phyloP scores from a whole-genome alignment of 2,888 invertebrate genomes.

The Ariolimax columbianus region DNA sequence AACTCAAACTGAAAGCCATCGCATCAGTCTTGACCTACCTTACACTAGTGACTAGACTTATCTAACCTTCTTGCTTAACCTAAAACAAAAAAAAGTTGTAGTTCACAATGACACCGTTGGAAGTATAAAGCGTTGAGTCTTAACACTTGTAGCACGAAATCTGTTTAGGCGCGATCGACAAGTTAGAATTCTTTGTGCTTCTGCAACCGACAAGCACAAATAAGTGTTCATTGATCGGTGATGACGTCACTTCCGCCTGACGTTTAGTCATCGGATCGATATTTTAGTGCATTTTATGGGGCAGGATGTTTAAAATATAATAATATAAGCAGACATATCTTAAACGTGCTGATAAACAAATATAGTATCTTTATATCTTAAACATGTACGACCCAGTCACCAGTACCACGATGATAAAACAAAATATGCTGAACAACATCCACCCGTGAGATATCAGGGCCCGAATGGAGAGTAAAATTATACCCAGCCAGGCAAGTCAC shows the following conservation, averaged over 20 bases:
- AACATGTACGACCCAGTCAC: too few species aligned
- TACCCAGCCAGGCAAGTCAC: too few species aligned
- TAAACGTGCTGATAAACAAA: too few species aligned
- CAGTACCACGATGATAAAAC: too few species aligned
- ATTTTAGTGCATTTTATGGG: too few species aligned
- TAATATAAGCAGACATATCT: too few species aligned
- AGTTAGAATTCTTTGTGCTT: conserved; percentile 1
- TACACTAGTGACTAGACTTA: not conserved
- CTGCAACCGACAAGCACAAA: not conserved
- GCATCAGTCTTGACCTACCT: not conserved
- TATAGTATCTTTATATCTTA: too few species aligned
- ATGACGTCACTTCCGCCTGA: conserved; percentile 25
- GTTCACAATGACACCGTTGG: not conserved
- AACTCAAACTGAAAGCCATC: not conserved
- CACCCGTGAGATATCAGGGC: too few species aligned
- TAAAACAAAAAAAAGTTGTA: not conserved
- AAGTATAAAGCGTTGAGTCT: not conserved
- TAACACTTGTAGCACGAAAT: not conserved
- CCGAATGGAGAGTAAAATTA: too few species aligned
- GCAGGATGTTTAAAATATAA: too few species aligned
- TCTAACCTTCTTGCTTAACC: not conserved
- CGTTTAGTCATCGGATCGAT: conserved; percentile 22
- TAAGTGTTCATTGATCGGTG: not conserved
- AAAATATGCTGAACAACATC: too few species aligned
- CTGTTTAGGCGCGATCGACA: not conserved